phyloP scores from a whole-genome alignment of 2,888 invertebrate genomes.

The Brachyptera risi region DNA sequence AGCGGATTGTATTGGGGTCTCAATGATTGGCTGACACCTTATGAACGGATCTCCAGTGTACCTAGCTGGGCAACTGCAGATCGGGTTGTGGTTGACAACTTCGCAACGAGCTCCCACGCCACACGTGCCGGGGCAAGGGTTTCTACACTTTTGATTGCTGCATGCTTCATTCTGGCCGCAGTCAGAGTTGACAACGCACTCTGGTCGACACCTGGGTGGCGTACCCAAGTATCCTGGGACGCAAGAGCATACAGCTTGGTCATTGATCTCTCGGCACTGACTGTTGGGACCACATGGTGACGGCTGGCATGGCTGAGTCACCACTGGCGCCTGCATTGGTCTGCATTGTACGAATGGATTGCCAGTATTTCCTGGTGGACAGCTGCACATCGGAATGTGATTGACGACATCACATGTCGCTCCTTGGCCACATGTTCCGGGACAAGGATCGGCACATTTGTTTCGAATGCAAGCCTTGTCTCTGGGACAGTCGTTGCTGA shows the following conservation, averaged over 20 bases:
- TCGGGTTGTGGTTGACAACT: slow-evolving; percentile 70
- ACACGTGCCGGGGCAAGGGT: slow-evolving; percentile 65
- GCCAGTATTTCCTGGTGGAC: slow-evolving; percentile 61
- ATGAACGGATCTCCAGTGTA: slow-evolving; percentile 79
- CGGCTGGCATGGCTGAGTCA: slow-evolving; percentile 44
- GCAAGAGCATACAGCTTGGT: slow-evolving; percentile 64
- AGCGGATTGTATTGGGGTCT: slow-evolving; percentile 8
- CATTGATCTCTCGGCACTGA: slow-evolving; percentile 44
- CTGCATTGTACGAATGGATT: slow-evolving; percentile 60
- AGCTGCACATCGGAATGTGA: slow-evolving; percentile 70
- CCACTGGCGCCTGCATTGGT: slow-evolving; percentile 44
- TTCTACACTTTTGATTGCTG: slow-evolving; percentile 49
- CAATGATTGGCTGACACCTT: slow-evolving; percentile 57
- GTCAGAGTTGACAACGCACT: slow-evolving; percentile 67
- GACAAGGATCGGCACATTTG: slow-evolving; percentile 53
- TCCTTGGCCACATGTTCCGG: slow-evolving; percentile 46
- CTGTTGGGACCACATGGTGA: slow-evolving; percentile 52
- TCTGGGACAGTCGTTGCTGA: slow-evolving; percentile 65
- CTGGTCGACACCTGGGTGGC: slow-evolving; percentile 69
- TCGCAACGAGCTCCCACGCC: slow-evolving; percentile 69
- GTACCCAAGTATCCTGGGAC: slow-evolving; percentile 60
- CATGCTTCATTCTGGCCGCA: slow-evolving; percentile 64
- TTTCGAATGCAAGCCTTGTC: slow-evolving; percentile 67
- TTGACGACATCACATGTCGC: slow-evolving; percentile 71
- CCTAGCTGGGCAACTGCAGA: slow-evolving; percentile 53